A percentile compares a stretch with the other conserved stretches of the same genome.
phyloP scores from a whole-genome alignment of 2,113 vertebrate species.

The Pimephales promelas region DNA sequence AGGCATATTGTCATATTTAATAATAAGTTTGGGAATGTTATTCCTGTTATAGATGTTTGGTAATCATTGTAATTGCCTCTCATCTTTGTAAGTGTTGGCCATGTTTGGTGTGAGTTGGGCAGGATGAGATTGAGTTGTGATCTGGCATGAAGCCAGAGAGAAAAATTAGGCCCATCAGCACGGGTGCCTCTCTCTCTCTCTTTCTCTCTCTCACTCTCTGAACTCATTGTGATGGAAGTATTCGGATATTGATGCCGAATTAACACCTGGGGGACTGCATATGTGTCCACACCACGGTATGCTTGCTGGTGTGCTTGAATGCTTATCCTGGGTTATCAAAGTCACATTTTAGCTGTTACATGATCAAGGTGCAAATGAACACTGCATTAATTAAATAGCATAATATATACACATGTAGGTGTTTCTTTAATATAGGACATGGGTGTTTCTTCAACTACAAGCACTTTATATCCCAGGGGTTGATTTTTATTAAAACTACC shows the following conservation, averaged over 20 bases:
- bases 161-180: background rate
- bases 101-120: constrained; percentile 7
- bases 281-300: background rate
- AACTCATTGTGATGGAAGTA: constrained; percentile 57
- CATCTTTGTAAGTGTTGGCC: constrained; percentile 13
- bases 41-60: background rate
- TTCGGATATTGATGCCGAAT: constrained; percentile 59
- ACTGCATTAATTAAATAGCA: constrained; percentile 24
- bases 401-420: constrained; percentile 16
- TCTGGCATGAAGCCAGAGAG: constrained; percentile 20
- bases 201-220: constrained; percentile 49
- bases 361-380: constrained; percentile 28
- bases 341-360: constrained; percentile 1
- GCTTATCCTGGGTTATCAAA: background rate
- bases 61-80: constrained; percentile 24
- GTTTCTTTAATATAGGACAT: constrained; percentile 15
- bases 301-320: background rate
- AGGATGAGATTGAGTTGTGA: constrained; percentile 16
- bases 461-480: background rate
- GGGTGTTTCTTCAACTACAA: background rate
- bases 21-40: background rate
- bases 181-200: background rate
- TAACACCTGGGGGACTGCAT: constrained; percentile 31
- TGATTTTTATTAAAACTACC: background rate
- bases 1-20: constrained; percentile 1